Evolutionary conservation across 2,888 invertebrate species (phyloP).

Genomic region (Anoplius nigerrimus): DNA sequence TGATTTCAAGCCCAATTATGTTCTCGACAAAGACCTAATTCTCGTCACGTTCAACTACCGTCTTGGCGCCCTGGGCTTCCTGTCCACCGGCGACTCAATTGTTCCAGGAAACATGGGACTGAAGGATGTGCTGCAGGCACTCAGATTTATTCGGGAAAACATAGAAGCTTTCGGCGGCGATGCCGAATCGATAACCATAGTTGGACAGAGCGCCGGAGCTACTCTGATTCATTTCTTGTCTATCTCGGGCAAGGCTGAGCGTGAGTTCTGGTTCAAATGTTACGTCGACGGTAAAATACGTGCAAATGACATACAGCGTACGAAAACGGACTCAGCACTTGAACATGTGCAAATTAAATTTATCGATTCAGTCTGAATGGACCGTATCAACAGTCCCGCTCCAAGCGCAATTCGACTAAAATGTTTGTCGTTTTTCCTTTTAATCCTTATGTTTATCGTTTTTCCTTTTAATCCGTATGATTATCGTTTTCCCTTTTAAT

Average conservation of each 20-base stretch:
- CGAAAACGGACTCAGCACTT: too few species aligned
- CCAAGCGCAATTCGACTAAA: too few species aligned
- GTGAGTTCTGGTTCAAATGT: conserved; percentile 4
- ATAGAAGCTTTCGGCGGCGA: conserved; percentile 50
- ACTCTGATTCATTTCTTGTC: conserved; percentile 83
- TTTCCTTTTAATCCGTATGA: too few species aligned
- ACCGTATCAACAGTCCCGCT: too few species aligned
- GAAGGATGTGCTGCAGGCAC: conserved; percentile 51
- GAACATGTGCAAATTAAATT: too few species aligned
- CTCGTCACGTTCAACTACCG: conserved; percentile 52
- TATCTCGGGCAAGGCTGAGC: not conserved
- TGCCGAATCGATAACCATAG: conserved; percentile 46
- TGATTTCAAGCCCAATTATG: conserved; percentile 34
- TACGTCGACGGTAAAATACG: too few species aligned
- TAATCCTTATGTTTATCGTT: too few species aligned
- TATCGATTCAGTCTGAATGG: too few species aligned
- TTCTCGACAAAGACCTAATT: conserved; percentile 48
- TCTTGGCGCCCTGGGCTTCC: conserved; percentile 46
- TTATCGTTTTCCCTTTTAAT: too few species aligned
- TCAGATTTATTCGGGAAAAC: conserved; percentile 49
- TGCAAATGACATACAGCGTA: too few species aligned
- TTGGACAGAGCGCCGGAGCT: conserved; percentile 82
- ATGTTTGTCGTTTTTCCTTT: too few species aligned
- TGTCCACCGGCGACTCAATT: conserved; percentile 48
- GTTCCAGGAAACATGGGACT: conserved; percentile 54